Conservation (phyloP, 35 echinoderm and acorn worm species). For the Chiridota heheva region DNA sequence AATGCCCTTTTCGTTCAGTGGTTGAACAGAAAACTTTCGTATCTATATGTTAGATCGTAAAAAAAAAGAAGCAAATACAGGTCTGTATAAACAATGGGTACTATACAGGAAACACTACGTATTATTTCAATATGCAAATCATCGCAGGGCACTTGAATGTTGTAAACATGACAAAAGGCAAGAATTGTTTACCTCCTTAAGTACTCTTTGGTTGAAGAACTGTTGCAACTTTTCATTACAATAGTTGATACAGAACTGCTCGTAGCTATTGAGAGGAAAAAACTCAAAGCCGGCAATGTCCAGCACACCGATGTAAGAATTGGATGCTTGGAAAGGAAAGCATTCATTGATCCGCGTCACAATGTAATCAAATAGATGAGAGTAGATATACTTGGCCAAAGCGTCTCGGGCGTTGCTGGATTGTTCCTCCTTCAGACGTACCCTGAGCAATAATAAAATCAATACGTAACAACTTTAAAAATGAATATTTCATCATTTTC, state of each 20-base stretch:
- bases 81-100: not conserved
- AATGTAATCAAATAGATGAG: conserved; percentile 85
- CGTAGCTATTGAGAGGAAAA: conserved; percentile 96
- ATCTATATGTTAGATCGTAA: not conserved
- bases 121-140: not conserved
- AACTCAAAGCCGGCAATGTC: conserved; percentile 99
- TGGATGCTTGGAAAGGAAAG: conserved; percentile 85
- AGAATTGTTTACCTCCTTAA: conserved; percentile 96
- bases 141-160: not conserved
- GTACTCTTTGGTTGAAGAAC: conserved; percentile 95
- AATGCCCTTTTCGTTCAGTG: too few relatives aligned
- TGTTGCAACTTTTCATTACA: conserved; percentile 98
- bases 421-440: conserved; percentile 75
- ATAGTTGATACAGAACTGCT: conserved; percentile 99
- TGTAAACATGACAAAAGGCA: too few relatives aligned
- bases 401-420: conserved; percentile 79
- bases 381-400: conserved; percentile 91
- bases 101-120: not conserved
- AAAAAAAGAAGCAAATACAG: not conserved
- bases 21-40: too few relatives aligned
- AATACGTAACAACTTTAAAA: not conserved
- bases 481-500: not conserved
- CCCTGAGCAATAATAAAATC: conserved; percentile 46
- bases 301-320: conserved; percentile 83
- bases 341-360: conserved; percentile 90